phyloP scores from a whole-genome alignment of 2,888 invertebrate species.

The Nematopogon swammerdamellus region DNA sequence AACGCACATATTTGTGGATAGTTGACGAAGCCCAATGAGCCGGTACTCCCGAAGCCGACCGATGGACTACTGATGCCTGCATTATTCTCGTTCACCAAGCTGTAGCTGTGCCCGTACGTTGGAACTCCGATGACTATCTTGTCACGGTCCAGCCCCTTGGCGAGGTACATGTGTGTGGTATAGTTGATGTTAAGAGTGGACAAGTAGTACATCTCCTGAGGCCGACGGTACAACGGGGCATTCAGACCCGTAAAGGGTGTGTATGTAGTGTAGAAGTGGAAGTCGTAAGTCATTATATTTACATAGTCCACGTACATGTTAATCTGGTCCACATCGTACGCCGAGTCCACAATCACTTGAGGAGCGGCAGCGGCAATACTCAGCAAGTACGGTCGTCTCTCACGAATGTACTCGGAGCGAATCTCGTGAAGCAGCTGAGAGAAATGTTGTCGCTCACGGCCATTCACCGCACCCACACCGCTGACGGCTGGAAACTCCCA shows the following conservation, averaged over 20 bases:
- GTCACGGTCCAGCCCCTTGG: slow-evolving; percentile 68
- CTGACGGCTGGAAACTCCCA: slow-evolving; percentile 83
- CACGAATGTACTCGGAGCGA: slow-evolving; percentile 60
- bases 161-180: slow-evolving; percentile 73
- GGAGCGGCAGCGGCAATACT: slow-evolving; percentile 81
- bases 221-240: slow-evolving; percentile 68
- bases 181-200: slow-evolving; percentile 77
- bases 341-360: slow-evolving; percentile 66
- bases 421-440: slow-evolving; percentile 72
- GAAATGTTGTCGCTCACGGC: slow-evolving; percentile 67
- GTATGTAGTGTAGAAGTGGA: slow-evolving; percentile 71
- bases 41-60: slow-evolving; percentile 64
- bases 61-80: slow-evolving; percentile 69
- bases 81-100: slow-evolving; percentile 64
- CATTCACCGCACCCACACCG: slow-evolving; percentile 10
- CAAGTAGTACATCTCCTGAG: slow-evolving; percentile 61
- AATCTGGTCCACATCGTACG: slow-evolving; percentile 76
- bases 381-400: slow-evolving; percentile 59
- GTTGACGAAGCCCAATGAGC: slow-evolving; percentile 66
- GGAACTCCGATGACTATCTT: slow-evolving; percentile 86
- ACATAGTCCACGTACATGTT: slow-evolving; percentile 81
- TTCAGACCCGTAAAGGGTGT: slow-evolving; percentile 85
- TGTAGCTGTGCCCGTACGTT: slow-evolving; percentile 81
- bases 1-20: slow-evolving; percentile 71
- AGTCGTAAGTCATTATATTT: slow-evolving; percentile 92